These are phyloP conservation scores for Toxonevra muliebris DNA, from an alignment of 2,888 invertebrate species.

Conservation along the genomic window DNA sequence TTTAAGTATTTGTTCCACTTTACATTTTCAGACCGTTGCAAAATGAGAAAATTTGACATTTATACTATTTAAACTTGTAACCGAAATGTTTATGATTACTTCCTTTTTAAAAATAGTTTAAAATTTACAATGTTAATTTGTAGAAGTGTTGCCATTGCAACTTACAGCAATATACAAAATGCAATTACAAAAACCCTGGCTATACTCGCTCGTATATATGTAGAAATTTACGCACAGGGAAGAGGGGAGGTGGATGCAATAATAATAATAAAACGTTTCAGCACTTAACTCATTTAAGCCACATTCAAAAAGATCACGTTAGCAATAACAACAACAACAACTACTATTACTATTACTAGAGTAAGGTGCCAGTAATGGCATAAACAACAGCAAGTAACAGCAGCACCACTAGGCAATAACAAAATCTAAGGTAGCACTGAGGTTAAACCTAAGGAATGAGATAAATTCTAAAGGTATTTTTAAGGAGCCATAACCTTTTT, in stretches of 20 bases:
- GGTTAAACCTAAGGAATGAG: too few species aligned
- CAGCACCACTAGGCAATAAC: too few species aligned
- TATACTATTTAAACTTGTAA: background rate
- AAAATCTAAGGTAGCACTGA: too few species aligned
- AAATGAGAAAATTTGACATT: too few species aligned
- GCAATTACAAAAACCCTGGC: background rate
- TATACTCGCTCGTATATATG: too few species aligned
- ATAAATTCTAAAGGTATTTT: too few species aligned
- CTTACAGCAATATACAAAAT: background rate
- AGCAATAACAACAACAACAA: constrained; percentile 16
- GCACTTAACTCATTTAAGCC: constrained; percentile 4
- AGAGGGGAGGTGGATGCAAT: too few species aligned
- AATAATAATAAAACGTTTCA: background rate
- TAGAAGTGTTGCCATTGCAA: background rate
- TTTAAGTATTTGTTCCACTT: too few species aligned
- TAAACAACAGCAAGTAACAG: background rate
- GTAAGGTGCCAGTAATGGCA: background rate
- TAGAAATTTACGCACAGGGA: too few species aligned
- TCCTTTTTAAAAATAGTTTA: background rate
- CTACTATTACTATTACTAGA: background rate
- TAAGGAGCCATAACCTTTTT: too few species aligned
- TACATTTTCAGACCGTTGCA: too few species aligned
- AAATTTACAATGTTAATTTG: constrained; percentile 7
- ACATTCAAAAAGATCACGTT: constrained; percentile 7
- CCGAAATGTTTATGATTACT: background rate